Percentiles rank a stretch among this genome's conserved stretches.
These are phyloP conservation scores for Octonoba sinensis DNA, from an alignment of 2,888 invertebrate genomes.

Conservation along the genomic window DNA sequence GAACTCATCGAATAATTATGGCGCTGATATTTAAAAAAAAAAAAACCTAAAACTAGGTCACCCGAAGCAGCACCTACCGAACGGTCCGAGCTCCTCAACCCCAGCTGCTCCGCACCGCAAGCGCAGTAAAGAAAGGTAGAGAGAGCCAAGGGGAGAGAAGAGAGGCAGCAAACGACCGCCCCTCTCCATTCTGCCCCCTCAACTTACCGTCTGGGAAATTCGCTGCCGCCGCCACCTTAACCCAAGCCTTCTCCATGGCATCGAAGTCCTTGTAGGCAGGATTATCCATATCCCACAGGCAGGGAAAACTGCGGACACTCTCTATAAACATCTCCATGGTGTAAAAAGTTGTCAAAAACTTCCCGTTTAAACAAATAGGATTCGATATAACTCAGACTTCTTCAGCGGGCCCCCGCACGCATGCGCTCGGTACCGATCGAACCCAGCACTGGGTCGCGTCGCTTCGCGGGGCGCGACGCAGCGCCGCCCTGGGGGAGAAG, in stretches of 20 bases:
- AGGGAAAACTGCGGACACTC: conserved; percentile 19
- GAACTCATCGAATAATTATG: no score
- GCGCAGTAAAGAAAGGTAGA: no score
- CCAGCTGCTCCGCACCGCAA: no score
- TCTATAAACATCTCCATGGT: conserved; percentile 29
- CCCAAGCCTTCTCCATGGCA: conserved; percentile 30
- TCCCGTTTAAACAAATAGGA: neutral
- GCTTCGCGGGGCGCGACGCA: conserved; percentile 31
- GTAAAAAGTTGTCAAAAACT: neutral
- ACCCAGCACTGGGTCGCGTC: conserved; percentile 27
- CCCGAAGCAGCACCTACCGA: no score
- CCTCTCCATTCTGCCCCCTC: neutral
- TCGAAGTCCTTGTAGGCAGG: conserved; percentile 37
- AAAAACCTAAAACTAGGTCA: no score
- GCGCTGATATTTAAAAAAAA: no score
- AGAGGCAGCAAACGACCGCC: neutral
- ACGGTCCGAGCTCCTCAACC: no score
- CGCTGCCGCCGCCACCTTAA: neutral
- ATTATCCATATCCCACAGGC: conserved; percentile 30
- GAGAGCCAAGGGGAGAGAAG: neutral
- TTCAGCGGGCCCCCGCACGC: neutral
- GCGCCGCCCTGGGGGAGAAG: conserved; percentile 40
- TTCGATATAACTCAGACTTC: neutral
- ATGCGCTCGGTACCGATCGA: neutral
- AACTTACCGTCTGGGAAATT: conserved; percentile 31